Evolutionary conservation across 2,888 invertebrate genomes (phyloP), one percentile per base, ranked within the genome.

Genomic region (Meloe dianella): DNA sequence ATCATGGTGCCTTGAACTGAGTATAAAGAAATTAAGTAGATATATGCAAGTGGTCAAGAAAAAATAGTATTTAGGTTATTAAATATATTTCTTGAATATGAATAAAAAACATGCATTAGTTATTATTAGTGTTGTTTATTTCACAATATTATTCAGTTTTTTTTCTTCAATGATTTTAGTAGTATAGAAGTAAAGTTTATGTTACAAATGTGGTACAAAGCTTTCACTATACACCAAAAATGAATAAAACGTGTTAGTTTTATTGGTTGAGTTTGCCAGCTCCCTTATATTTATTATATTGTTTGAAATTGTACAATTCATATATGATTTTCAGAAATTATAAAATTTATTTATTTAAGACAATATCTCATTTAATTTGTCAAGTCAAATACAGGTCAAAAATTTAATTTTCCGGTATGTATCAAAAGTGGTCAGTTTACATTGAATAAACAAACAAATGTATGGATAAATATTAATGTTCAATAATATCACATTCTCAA

Each of bases 1-100:
- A 0, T 83, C 86, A 47, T 91, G 91, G 91, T 79, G 86, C 7
- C 86, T 88, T 20, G 91, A 91, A 76, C 86, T 89, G 79, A 68
- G 87, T 8, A 65, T 77, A 8, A 72, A 66, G 38, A 70, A 64
- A 27, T n/a, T 64, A 41, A 12, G 60, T 35, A 30, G 22, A n/a
- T 22, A 9, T 29, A 30, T 17, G 9, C 10, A 30, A 59, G n/a
- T 32, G 6, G 30, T 29, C 1, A 59, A 59, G 9, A 59, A 30
- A 59, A 9, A 8, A 7, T 20, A n/a, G 10, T 29, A 20, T 6
- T 59, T 14, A 2, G 3, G 30, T 30, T 29, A 20, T 32, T 30
- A n/a, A n/a, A 35, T 2, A 29, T 22, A n/a, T 41, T 27, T 22
- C n/a, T n/a, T n/a, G n/a, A n/a, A n/a, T n/a, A n/a, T n/a, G n/a